Evolutionary conservation across 2,888 invertebrate genomes (phyloP).

Genomic region (Hermaeophaga mercurialis): DNA sequence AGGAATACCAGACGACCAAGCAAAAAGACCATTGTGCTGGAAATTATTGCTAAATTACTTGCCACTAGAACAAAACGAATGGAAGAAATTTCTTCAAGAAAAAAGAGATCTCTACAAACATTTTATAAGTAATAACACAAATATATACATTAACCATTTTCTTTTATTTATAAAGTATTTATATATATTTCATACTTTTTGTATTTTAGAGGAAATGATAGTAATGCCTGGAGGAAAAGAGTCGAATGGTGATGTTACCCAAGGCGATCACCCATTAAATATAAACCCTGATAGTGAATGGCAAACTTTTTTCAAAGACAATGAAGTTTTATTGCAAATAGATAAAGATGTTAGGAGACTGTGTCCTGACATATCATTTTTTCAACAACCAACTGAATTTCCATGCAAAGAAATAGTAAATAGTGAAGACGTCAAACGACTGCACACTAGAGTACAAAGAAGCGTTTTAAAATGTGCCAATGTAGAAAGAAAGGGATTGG

Average conservation of each 20-base stretch:
- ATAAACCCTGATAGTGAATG: slow-evolving; percentile 95
- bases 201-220: slow-evolving; percentile 78
- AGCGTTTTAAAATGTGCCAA: slow-evolving; percentile 85
- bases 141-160: not conserved
- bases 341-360: slow-evolving; percentile 95
- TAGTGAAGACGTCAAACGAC: slow-evolving; percentile 79
- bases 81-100: slow-evolving; percentile 71
- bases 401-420: slow-evolving; percentile 83
- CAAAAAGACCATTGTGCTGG: slow-evolving; percentile 85
- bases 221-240: slow-evolving; percentile 75
- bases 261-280: slow-evolving; percentile 87
- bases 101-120: slow-evolving; percentile 82
- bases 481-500: slow-evolving; percentile 85
- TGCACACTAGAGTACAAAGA: slow-evolving; percentile 88
- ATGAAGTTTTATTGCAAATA: slow-evolving; percentile 95
- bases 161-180: too few relatives aligned
- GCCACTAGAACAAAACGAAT: slow-evolving; percentile 69
- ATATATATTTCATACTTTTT: too few relatives aligned
- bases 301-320: slow-evolving; percentile 96
- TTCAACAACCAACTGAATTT: slow-evolving; percentile 91
- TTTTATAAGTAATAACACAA: slow-evolving; percentile 67
- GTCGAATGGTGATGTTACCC: slow-evolving; percentile 65
- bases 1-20: slow-evolving; percentile 90
- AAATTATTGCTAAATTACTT: slow-evolving; percentile 86
- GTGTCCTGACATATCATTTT: slow-evolving; percentile 97